Percentiles rank a stretch among this genome's conserved stretches.
Conservation (phyloP, 2,888 invertebrate species). For the Lumbricus terrestris region DNA sequence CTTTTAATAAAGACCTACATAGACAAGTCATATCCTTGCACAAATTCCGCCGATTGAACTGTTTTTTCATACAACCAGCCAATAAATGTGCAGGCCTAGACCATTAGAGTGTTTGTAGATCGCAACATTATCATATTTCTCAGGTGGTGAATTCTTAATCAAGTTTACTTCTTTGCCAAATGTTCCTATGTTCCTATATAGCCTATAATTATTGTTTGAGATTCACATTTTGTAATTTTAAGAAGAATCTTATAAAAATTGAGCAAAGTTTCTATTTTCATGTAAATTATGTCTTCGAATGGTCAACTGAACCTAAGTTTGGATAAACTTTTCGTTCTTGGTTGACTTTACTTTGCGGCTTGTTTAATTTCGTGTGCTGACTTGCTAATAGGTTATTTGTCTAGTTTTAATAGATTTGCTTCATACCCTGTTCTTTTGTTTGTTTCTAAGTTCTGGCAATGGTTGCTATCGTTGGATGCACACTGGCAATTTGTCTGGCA, state of each 20-base stretch:
- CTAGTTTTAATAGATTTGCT: not conserved
- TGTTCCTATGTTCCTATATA: not conserved
- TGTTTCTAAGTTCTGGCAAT: not conserved
- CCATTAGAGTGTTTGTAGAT: not conserved
- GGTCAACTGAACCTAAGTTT: too few species aligned
- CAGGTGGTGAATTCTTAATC: not conserved
- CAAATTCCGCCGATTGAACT: too few species aligned
- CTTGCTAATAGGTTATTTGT: too few species aligned
- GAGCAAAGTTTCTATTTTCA: too few species aligned
- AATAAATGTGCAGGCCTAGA: too few species aligned
- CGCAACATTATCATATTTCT: not conserved
- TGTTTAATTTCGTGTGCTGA: not conserved
- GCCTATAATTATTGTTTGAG: too few species aligned
- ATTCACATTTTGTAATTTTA: not conserved
- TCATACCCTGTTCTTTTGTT: not conserved
- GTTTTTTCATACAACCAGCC: too few species aligned
- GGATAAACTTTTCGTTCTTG: too few species aligned
- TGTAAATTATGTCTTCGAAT: too few species aligned
- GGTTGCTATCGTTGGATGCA: conserved; percentile 6
- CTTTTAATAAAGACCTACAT: too few species aligned
- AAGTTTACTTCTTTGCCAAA: not conserved
- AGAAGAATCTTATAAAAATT: not conserved
- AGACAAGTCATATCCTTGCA: too few species aligned
- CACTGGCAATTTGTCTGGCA: not conserved
- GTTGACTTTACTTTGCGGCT: not conserved